These are phyloP conservation scores for Otolemur garnettii DNA, from an alignment of 2,113 vertebrate species.

Conservation along the genomic window DNA sequence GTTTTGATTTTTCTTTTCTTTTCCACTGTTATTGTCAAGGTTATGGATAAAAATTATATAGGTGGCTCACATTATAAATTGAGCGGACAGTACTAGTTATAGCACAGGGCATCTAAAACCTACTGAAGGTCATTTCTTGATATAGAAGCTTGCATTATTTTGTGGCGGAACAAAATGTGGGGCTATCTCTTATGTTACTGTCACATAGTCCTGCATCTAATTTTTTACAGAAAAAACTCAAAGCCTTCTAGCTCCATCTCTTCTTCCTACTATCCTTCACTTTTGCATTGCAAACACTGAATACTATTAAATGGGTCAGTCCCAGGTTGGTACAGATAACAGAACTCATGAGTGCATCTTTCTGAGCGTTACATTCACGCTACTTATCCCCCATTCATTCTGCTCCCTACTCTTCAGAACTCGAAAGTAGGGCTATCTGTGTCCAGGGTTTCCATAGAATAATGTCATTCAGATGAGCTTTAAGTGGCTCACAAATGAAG, in stretches of 20 bases:
- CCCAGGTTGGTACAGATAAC: not conserved
- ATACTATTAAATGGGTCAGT: not conserved
- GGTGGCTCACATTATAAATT: too few relatives aligned
- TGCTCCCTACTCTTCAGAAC: not conserved
- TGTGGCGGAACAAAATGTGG: not conserved
- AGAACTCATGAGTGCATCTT: not conserved
- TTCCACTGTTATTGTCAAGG: not conserved
- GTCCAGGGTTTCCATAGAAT: not conserved
- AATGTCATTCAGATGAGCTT: slow-evolving; percentile 1
- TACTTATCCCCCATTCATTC: not conserved
- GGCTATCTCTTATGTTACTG: not conserved
- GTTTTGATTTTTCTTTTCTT: not conserved
- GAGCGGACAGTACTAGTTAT: too few relatives aligned
- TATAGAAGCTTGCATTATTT: not conserved
- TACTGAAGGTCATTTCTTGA: not conserved
- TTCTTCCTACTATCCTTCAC: not conserved
- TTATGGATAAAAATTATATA: not conserved
- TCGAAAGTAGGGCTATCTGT: not conserved
- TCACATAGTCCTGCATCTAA: not conserved
- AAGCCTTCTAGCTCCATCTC: not conserved
- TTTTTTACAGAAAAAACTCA: not conserved
- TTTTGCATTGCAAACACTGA: not conserved
- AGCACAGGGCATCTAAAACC: not conserved
- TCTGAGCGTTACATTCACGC: not conserved
- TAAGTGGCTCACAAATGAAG: not conserved